These are phyloP conservation scores for Psilopogon haemacephalus DNA, from an alignment of 2,113 vertebrate species.

Conservation along the genomic window DNA sequence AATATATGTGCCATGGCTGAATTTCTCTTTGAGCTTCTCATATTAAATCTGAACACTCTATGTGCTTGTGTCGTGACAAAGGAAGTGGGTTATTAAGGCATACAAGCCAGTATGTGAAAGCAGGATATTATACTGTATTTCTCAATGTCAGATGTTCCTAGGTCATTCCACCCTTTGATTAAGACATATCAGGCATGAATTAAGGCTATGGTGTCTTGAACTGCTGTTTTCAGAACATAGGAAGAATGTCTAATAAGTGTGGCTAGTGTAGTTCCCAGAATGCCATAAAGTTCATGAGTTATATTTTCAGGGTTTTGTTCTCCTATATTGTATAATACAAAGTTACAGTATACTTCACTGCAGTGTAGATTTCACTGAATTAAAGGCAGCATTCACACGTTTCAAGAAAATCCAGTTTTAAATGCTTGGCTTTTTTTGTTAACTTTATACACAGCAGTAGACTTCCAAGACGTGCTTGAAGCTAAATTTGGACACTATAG, in stretches of 20 bases:
- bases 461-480: too few species aligned
- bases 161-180: background rate
- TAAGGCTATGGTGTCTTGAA: background rate
- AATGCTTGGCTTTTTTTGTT: background rate
- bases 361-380: accelerated
- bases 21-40: background rate
- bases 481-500: background rate
- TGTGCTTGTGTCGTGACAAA: background rate
- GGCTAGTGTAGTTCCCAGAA: background rate
- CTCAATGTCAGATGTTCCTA: background rate
- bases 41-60: background rate
- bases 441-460: too few species aligned
- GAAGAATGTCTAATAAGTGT: background rate
- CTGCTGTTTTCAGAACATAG: background rate
- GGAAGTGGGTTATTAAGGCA: background rate
- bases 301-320: background rate
- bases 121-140: background rate
- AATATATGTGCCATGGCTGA: accelerated
- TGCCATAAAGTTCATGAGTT: background rate
- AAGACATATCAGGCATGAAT: background rate
- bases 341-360: background rate
- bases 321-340: background rate
- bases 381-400: background rate
- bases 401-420: background rate
- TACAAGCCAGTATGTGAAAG: background rate